Conservation (phyloP, 1,140 invertebrate genomes). For the Drosophila hydei region DNA sequence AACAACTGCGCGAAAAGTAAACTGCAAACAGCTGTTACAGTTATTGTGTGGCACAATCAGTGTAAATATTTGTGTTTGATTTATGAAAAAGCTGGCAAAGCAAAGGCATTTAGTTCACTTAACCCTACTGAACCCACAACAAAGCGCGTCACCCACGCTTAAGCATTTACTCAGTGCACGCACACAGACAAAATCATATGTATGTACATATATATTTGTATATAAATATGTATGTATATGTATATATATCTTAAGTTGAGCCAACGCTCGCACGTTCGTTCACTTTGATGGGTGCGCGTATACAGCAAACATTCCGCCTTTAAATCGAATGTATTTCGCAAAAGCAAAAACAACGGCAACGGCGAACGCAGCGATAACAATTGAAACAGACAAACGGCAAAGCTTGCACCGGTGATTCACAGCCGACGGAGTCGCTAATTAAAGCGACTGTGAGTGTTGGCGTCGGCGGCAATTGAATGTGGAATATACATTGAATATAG, state of each 20-base stretch:
- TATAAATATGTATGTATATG: not conserved
- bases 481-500: not conserved
- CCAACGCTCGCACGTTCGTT: constrained; percentile 55
- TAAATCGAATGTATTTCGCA: constrained; percentile 3
- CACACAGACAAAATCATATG: not conserved
- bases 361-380: constrained; percentile 43
- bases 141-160: constrained; percentile 36
- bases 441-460: constrained; percentile 25
- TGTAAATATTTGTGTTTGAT: constrained; percentile 45
- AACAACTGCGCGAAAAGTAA: constrained; percentile 49
- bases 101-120: constrained; percentile 31
- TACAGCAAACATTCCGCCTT: constrained; percentile 37
- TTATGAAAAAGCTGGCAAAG: constrained; percentile 34
- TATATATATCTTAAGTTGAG: constrained; percentile 4
- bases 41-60: constrained; percentile 23
- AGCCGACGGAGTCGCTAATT: constrained; percentile 39
- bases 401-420: constrained; percentile 52
- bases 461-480: constrained; percentile 11
- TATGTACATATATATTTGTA: not conserved
- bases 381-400: constrained; percentile 46
- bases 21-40: constrained; percentile 60
- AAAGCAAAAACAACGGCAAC: constrained; percentile 19
- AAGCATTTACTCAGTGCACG: constrained; percentile 17
- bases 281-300: constrained; percentile 24
- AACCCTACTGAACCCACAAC: constrained; percentile 33